phyloP scores from a whole-genome alignment of 2,888 invertebrate genomes.

The Coenonympha arcania region DNA sequence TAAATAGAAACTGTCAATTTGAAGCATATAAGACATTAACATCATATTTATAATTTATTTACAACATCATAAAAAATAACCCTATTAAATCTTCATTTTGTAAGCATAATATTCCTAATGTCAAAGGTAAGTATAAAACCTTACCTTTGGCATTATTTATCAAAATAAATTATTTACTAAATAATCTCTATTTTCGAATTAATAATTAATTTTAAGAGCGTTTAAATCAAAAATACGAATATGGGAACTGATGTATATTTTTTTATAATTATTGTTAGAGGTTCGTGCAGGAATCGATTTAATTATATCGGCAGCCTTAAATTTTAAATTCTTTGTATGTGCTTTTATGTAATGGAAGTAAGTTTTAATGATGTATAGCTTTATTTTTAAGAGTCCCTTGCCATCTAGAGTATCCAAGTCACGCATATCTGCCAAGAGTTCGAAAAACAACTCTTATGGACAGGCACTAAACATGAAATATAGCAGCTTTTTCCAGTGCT shows the following conservation, averaged over 20 bases:
- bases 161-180: background rate
- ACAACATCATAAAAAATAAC: background rate
- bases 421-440: too few relatives aligned
- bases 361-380: too few relatives aligned
- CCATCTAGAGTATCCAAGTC: too few relatives aligned
- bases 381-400: too few relatives aligned
- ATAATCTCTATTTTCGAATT: constrained; percentile 17
- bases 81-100: background rate
- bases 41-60: background rate
- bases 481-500: too few relatives aligned
- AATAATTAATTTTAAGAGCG: constrained; percentile 10
- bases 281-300: too few relatives aligned
- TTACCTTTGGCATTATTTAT: background rate
- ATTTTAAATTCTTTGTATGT: constrained; percentile 5
- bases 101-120: too few relatives aligned
- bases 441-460: too few relatives aligned
- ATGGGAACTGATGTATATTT: too few relatives aligned
- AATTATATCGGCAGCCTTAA: constrained; percentile 13
- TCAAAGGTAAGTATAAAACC: too few relatives aligned
- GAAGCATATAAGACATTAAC: background rate
- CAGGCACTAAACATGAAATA: too few relatives aligned
- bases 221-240: too few relatives aligned
- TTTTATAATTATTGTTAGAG: background rate
- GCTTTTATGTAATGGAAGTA: background rate
- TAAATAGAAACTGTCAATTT: background rate